Conservation (phyloP, 2,113 vertebrate species). For the Galeopterus variegatus region DNA sequence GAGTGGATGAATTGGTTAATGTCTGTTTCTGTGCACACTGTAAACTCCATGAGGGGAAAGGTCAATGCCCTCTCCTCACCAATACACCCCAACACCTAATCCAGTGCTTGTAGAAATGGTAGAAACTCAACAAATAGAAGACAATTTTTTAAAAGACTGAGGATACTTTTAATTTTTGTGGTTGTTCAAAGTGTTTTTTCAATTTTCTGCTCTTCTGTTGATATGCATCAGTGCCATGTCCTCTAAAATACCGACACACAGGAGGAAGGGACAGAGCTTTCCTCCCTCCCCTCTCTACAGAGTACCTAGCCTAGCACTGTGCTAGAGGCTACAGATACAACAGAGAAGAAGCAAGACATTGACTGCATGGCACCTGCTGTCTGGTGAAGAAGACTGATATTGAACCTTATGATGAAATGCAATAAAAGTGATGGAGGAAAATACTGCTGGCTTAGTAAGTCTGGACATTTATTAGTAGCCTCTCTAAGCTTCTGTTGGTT, state of each 20-base stretch:
- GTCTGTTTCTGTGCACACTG: background rate
- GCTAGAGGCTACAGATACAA: background rate
- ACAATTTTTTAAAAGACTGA: background rate
- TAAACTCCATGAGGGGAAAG: background rate
- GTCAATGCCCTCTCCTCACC: background rate
- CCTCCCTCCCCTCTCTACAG: background rate
- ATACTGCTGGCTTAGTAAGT: background rate
- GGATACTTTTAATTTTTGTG: background rate
- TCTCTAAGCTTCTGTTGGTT: background rate
- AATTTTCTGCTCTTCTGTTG: background rate
- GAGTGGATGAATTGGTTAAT: fast-evolving
- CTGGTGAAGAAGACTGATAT: background rate
- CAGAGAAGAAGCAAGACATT: background rate
- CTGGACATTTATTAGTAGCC: background rate
- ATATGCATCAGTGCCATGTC: background rate
- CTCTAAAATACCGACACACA: background rate
- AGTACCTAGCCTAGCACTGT: background rate
- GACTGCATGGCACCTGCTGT: background rate
- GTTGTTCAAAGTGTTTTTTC: background rate
- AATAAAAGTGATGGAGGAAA: background rate
- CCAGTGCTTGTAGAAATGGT: background rate
- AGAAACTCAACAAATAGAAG: background rate
- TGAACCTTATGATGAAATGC: background rate
- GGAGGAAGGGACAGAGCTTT: background rate
- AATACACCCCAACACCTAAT: background rate